Percentiles rank a stretch among this genome's conserved stretches.
phyloP scores from a whole-genome alignment of 2,888 invertebrate genomes.

The Phyllotreta cruciferae region DNA sequence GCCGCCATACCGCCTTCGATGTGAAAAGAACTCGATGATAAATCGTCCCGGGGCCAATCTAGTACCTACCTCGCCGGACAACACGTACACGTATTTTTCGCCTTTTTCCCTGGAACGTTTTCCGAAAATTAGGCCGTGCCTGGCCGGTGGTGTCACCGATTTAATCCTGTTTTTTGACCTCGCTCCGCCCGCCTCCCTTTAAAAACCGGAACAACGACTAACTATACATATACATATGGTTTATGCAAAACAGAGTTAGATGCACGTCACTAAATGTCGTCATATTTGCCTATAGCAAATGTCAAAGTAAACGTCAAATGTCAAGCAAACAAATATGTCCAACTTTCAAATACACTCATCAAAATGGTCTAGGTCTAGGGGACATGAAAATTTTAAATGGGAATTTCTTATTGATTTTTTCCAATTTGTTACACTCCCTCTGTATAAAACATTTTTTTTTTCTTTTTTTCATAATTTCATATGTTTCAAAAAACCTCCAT shows the following conservation, averaged over 20 bases:
- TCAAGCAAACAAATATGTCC: no score
- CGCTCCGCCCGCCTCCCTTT: background rate
- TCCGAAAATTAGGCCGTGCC: slow-evolving; percentile 29
- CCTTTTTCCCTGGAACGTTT: slow-evolving; percentile 27
- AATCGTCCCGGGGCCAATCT: slow-evolving; percentile 55
- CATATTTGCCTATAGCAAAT: background rate
- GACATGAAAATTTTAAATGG: no score
- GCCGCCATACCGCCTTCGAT: slow-evolving; percentile 46
- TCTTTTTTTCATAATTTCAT: no score
- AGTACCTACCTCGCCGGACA: slow-evolving; percentile 49
- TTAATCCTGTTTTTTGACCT: slow-evolving; percentile 24
- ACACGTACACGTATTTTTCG: slow-evolving; percentile 16
- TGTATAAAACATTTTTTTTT: no score
- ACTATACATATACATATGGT: background rate
- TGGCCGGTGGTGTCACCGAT: slow-evolving; percentile 27
- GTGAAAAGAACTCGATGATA: slow-evolving; percentile 57
- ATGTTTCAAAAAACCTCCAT: no score
- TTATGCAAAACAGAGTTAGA: no score
- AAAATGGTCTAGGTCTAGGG: no score
- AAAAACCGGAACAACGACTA: slow-evolving; percentile 12
- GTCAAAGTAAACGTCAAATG: no score
- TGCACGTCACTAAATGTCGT: no score
- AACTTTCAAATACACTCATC: no score
- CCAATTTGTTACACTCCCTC: no score
- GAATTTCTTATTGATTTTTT: no score